Evolutionary conservation across 2,113 vertebrate genomes (phyloP), one percentile per base, ranked within the genome.

Genomic region (Aldabrachelys gigantea): DNA sequence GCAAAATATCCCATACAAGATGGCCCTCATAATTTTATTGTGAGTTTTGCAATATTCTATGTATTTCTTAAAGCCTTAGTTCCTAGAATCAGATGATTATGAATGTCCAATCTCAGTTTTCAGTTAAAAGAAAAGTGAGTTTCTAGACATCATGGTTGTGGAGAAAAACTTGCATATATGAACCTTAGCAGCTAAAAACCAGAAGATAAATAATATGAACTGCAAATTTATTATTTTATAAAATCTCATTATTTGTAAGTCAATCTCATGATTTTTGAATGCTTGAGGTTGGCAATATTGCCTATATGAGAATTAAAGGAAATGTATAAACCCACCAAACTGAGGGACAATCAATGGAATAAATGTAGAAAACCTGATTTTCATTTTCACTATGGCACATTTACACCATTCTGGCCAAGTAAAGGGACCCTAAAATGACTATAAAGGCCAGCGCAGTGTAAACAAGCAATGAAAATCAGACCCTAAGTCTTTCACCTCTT

Each of bases 151-250:
- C 4, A 41, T 80, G 21, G n/a, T 83, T 31, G 78, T 57, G 24
- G 16, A 92, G 7, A 7, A 92, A 84, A 84, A 21, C 21, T 85
- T 82, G n/a, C 84, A 92, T 82, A 76, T 80, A 7, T 47, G 29
- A 82, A 52, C 21, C 56, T 38, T 84, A n/a, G 79, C 80, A 56
- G 78, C 41, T 88, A 91, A 94, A 92, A 91, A 35, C 2, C 10
- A 38, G 84, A 83, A 10, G 10, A 87, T 52, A 69, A 79, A 81
- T 35, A 93, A 47, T 27, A 94, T 88, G 22, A 44, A 12, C 2
- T 4, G 41, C 54, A 22, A 82, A 56, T 31, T 3, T 76, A 50
- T 89, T 94, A 72, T 86, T 96, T 92, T 96, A 65, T 29, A 81
- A 88, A 41, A 93, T 49, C 62, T 78, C 44, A 78, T 79, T 1